A percentile compares a stretch with the other conserved stretches of the same genome.
phyloP scores from a whole-genome alignment of 2,888 invertebrate genomes.

The Labia minor region DNA sequence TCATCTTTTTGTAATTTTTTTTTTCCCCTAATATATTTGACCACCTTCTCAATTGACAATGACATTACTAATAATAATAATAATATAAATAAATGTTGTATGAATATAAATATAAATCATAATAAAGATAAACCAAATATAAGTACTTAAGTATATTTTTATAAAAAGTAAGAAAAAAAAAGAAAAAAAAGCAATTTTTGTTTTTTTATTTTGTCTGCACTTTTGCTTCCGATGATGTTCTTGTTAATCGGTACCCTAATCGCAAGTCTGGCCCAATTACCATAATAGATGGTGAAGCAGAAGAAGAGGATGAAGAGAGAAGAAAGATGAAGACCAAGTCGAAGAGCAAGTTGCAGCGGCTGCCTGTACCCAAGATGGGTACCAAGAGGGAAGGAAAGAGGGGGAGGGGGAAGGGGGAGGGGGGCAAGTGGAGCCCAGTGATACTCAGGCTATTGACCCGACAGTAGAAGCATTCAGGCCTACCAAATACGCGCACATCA shows the following conservation, averaged over 20 bases:
- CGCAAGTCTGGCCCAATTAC: slow-evolving; percentile 13
- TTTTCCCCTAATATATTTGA: neutral
- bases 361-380: neutral
- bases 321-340: neutral
- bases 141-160: neutral
- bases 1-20: neutral
- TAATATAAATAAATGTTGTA: no score
- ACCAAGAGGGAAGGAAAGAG: neutral
- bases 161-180: neutral
- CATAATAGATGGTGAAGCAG: neutral
- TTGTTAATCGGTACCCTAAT: neutral
- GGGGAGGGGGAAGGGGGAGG: no score
- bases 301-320: neutral
- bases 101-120: no score
- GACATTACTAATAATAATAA: no score
- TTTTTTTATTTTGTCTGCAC: no score
- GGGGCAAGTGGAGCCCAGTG: no score
- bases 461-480: neutral
- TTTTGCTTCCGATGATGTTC: no score
- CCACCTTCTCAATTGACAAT: no score
- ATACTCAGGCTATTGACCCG: neutral
- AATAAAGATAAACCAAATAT: no score
- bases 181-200: no score
- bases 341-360: slow-evolving; percentile 2
- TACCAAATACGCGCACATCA: slow-evolving; percentile 6